A percentile compares a stretch with the other conserved stretches of the same genome.
Evolutionary conservation across 2,797 vertebrate species (phyloP).

Genomic region (Craterocephalus amniculus): DNA sequence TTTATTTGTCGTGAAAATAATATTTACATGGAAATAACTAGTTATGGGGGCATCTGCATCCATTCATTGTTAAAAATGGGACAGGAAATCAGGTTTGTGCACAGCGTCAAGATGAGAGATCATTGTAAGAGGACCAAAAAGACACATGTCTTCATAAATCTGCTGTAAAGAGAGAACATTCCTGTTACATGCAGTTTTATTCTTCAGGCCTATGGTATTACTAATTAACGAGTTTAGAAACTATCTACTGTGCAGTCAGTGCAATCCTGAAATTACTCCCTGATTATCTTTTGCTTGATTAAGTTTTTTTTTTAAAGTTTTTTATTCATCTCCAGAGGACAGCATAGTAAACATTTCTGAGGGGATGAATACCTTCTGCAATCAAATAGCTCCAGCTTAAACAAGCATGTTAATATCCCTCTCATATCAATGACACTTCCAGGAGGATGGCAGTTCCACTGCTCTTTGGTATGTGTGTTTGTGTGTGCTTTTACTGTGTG

Average conservation of each 20-base stretch:
- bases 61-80: neutral
- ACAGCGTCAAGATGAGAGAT: neutral
- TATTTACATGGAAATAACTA: neutral
- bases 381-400: constrained; percentile 67
- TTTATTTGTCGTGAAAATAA: neutral
- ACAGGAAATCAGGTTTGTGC: neutral
- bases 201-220: neutral
- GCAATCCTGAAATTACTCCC: constrained; percentile 40
- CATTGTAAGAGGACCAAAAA: neutral
- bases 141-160: neutral
- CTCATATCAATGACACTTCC: constrained; percentile 57
- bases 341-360: constrained; percentile 38
- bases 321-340: constrained; percentile 19
- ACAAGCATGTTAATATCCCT: constrained; percentile 47
- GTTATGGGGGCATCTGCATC: neutral
- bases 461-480: constrained; percentile 27
- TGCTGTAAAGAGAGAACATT: neutral
- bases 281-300: constrained; percentile 28
- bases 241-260: neutral
- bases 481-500: constrained; percentile 10
- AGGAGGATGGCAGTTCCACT: constrained; percentile 44
- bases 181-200: neutral
- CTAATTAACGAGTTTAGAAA: neutral
- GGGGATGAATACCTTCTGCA: constrained; percentile 67
- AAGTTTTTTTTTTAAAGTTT: neutral